Evolutionary conservation across 2,113 vertebrate genomes (phyloP).

Genomic region (Anthoscopus minutus): DNA sequence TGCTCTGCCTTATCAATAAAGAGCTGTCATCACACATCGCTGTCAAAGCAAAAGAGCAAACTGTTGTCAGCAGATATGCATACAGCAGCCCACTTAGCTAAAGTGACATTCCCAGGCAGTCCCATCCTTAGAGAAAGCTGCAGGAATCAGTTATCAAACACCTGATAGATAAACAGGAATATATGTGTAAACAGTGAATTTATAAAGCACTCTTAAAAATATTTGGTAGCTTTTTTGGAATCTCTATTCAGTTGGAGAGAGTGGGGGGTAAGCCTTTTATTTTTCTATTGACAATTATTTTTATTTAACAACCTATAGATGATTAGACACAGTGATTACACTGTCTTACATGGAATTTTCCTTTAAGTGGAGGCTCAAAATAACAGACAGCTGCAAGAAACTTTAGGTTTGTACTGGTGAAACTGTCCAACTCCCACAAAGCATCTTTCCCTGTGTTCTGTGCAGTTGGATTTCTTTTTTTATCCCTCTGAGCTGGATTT

Average conservation of each 20-base stretch:
- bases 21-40: conserved; percentile 39
- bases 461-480: background rate
- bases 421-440: background rate
- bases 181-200: background rate
- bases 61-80: conserved; percentile 36
- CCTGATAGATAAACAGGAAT: background rate
- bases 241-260: background rate
- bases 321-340: background rate
- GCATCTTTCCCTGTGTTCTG: background rate
- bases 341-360: conserved; percentile 12
- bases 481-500: background rate
- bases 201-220: background rate
- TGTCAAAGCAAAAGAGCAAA: conserved; percentile 58
- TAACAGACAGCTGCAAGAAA: conserved; percentile 41
- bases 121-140: background rate
- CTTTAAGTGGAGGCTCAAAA: conserved; percentile 27
- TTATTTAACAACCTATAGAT: background rate
- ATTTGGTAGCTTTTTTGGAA: background rate
- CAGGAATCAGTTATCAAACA: background rate
- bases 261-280: background rate
- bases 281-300: background rate
- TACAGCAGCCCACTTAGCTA: background rate
- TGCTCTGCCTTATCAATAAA: conserved; percentile 58
- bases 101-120: background rate
- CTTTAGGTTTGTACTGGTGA: background rate